These are phyloP conservation scores for Mercenaria mercenaria DNA, from an alignment of 1,140 invertebrate species.

Conservation along the genomic window DNA sequence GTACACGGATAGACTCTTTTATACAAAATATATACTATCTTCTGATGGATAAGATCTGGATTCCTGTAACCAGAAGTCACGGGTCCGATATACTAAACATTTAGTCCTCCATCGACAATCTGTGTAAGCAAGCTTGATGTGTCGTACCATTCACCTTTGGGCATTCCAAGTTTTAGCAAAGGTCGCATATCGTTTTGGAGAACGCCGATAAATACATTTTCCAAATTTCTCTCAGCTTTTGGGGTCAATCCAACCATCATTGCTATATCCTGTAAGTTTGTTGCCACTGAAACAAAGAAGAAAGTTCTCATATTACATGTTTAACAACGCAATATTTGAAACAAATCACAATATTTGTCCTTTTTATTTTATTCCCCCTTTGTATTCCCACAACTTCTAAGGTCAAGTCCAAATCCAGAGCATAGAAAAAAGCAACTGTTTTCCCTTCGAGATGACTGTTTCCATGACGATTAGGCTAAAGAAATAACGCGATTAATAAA, in stretches of 20 bases:
- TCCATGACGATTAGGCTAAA: too few species aligned
- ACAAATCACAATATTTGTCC: too few species aligned
- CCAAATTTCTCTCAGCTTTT: conserved; percentile 74
- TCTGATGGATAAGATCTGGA: not conserved
- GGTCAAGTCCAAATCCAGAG: too few species aligned
- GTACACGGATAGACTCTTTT: conserved; percentile 43
- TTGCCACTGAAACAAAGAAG: conserved; percentile 78
- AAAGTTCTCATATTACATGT: too few species aligned
- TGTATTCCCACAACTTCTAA: too few species aligned
- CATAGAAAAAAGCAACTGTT: too few species aligned
- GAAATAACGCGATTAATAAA: too few species aligned
- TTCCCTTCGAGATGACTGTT: too few species aligned
- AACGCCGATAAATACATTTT: conserved; percentile 77
- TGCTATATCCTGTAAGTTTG: conserved; percentile 77
- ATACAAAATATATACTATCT: conserved; percentile 53
- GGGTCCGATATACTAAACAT: conserved; percentile 32
- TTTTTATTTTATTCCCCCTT: too few species aligned
- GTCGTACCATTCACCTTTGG: conserved; percentile 82
- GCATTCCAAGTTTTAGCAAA: conserved; percentile 81
- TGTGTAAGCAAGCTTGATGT: conserved; percentile 78
- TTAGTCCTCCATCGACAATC: conserved; percentile 80
- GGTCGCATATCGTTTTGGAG: conserved; percentile 80
- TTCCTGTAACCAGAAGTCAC: not conserved
- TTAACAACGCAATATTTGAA: not conserved
- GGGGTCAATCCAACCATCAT: conserved; percentile 76